A percentile compares a stretch with the other conserved stretches of the same genome.
These are phyloP conservation scores for Drosophila peninsularis DNA, from an alignment of 2,888 invertebrate genomes.

Conservation along the genomic window DNA sequence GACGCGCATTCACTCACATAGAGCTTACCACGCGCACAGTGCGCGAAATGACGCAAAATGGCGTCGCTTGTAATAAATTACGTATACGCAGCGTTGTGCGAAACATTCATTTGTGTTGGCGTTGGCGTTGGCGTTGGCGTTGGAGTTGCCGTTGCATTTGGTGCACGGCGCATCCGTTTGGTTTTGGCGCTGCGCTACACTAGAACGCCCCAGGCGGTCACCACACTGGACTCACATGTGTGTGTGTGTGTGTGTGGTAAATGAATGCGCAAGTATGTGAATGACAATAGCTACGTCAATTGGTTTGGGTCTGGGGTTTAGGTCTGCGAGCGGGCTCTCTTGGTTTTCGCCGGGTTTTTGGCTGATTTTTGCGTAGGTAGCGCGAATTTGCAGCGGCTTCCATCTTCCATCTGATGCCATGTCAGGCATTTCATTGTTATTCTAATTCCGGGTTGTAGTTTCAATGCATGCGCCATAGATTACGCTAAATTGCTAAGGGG, in stretches of 20 bases:
- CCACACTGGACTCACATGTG: conserved; percentile 42
- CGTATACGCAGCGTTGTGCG: conserved; percentile 74
- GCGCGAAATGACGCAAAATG: conserved; percentile 70
- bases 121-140: conserved; percentile 18
- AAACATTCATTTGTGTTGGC: conserved; percentile 56
- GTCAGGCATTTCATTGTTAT: conserved; percentile 77
- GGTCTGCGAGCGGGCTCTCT: conserved; percentile 7
- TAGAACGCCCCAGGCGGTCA: conserved; percentile 60
- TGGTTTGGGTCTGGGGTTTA: conserved; percentile 57
- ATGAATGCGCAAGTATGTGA: conserved; percentile 59
- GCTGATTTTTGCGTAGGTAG: conserved; percentile 59
- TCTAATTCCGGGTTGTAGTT: conserved; percentile 67
- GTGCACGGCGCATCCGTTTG: conserved; percentile 44
- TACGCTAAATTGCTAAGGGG: conserved; percentile 60
- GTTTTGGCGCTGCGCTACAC: conserved; percentile 34
- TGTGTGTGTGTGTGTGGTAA: conserved; percentile 36
- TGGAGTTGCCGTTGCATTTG: conserved; percentile 14
- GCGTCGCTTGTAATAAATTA: conserved; percentile 78
- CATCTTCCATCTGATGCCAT: conserved; percentile 43
- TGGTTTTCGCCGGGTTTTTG: conserved; percentile 27
- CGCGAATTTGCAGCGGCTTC: conserved; percentile 34
- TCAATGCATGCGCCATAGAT: conserved; percentile 56
- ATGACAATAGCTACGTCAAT: conserved; percentile 76
- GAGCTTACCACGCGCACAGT: conserved; percentile 46
- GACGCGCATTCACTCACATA: conserved; percentile 19